Evolutionary conservation across 2,113 vertebrate species (phyloP).

Genomic region (Opisthocomus hoazin): DNA sequence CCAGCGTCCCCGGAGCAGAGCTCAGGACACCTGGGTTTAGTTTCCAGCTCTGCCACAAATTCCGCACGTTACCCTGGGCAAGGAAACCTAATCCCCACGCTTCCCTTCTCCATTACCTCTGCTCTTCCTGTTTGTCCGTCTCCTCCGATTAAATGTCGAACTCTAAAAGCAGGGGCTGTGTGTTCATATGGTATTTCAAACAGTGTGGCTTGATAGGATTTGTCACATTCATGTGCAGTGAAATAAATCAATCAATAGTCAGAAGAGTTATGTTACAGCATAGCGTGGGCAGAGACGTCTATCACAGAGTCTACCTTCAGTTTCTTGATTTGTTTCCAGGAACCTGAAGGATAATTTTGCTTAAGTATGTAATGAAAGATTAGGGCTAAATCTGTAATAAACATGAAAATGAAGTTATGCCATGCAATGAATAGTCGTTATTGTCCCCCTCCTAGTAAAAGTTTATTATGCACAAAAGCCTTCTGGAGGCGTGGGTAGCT

Average conservation of each 20-base stretch:
- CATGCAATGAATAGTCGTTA: not conserved
- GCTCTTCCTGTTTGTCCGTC: not conserved
- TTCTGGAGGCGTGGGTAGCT: not conserved
- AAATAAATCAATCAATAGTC: constrained; percentile 52
- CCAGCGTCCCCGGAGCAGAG: not conserved
- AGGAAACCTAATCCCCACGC: not conserved
- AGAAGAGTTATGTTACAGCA: constrained; percentile 3
- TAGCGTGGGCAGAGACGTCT: not conserved
- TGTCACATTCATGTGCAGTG: constrained; percentile 27
- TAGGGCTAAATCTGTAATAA: constrained; percentile 2
- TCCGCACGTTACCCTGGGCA: not conserved
- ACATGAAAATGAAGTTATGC: constrained; percentile 30
- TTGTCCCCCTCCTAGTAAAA: constrained; percentile 28
- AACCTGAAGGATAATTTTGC: constrained; percentile 10
- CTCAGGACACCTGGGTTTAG: not conserved
- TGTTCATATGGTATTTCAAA: constrained; percentile 13
- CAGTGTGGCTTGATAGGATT: constrained; percentile 16
- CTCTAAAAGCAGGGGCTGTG: not conserved
- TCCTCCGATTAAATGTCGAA: constrained; percentile 20
- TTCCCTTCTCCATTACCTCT: not conserved
- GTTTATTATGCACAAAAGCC: not conserved
- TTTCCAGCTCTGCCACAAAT: constrained; percentile 18
- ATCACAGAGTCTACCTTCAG: not conserved
- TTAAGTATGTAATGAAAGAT: constrained; percentile 21
- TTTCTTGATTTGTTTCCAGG: not conserved